Evolutionary conservation across 2,888 invertebrate species (phyloP).

Genomic region (Catotricha subobsoleta): DNA sequence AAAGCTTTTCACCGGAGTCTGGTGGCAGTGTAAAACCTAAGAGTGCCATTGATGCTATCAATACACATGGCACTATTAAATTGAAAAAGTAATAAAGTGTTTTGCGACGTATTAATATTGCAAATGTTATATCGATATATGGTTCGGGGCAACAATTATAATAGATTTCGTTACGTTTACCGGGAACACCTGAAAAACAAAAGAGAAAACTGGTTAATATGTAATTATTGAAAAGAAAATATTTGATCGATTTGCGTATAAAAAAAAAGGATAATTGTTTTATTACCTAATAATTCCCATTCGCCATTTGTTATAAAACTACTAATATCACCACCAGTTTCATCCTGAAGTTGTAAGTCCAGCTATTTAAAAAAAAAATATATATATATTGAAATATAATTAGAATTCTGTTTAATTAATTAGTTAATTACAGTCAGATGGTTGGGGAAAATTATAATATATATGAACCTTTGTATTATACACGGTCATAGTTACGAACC

Average conservation of each 20-base stretch:
- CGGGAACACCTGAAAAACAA: slow-evolving; percentile 59
- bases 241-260: not conserved
- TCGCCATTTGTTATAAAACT: slow-evolving; percentile 98
- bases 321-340: slow-evolving; percentile 83
- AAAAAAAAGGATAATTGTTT: not conserved
- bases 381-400: not conserved
- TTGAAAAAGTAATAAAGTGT: slow-evolving; percentile 99
- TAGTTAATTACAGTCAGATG: too few species aligned
- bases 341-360: slow-evolving; percentile 86
- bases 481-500: too few species aligned
- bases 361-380: slow-evolving; percentile 41
- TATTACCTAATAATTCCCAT: slow-evolving; percentile 91
- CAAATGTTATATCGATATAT: slow-evolving; percentile 94
- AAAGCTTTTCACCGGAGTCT: slow-evolving; percentile 98
- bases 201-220: too few species aligned
- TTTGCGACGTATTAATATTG: slow-evolving; percentile 87
- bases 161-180: slow-evolving; percentile 81
- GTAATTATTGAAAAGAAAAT: too few species aligned
- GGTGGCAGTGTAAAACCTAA: slow-evolving; percentile 97
- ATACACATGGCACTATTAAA: slow-evolving; percentile 95
- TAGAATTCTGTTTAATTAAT: too few species aligned
- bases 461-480: too few species aligned
- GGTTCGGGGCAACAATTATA: slow-evolving; percentile 98
- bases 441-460: too few species aligned
- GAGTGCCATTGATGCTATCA: slow-evolving; percentile 97